phyloP scores from a whole-genome alignment of 2,113 vertebrate genomes.

The Scophthalmus maximus region DNA sequence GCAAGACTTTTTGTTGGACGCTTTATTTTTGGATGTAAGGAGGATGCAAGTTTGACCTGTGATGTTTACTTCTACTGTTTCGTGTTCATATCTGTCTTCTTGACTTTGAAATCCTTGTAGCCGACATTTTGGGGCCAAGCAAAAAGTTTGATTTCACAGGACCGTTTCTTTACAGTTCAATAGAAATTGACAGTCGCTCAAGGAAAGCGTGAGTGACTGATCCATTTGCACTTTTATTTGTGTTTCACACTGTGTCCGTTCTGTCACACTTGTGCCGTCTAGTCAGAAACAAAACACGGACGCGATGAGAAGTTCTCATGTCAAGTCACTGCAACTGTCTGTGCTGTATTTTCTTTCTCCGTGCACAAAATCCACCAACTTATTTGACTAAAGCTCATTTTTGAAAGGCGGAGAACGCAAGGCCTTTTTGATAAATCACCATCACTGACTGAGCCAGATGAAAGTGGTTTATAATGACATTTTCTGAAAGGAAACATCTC shows the following conservation, averaged over 20 bases:
- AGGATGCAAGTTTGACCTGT: background rate
- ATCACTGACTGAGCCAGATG: slow-evolving; percentile 31
- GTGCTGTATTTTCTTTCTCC: background rate
- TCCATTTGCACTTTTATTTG: background rate
- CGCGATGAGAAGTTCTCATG: background rate
- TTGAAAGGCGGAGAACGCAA: slow-evolving; percentile 5
- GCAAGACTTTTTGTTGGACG: too few relatives aligned
- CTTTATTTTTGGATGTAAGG: too few relatives aligned
- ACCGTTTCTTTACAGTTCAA: background rate
- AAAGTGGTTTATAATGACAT: slow-evolving; percentile 48
- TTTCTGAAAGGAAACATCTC: slow-evolving; percentile 37
- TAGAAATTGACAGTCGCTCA: background rate
- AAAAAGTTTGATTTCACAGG: too few relatives aligned
- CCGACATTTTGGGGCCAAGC: too few relatives aligned
- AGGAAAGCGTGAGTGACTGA: too few relatives aligned
- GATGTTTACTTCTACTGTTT: too few relatives aligned
- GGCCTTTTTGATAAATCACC: slow-evolving; percentile 43
- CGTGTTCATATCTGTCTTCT: too few relatives aligned
- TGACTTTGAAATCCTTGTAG: too few relatives aligned
- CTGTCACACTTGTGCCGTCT: slow-evolving; percentile 6
- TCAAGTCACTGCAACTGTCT: slow-evolving; percentile 9
- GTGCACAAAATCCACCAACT: slow-evolving; percentile 1
- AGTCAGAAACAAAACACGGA: background rate
- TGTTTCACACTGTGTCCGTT: background rate
- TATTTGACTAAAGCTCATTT: slow-evolving; percentile 22